These are phyloP conservation scores for Acrossocheilus wenchowensis DNA, from an alignment of 2,797 vertebrate genomes.

Conservation along the genomic window DNA sequence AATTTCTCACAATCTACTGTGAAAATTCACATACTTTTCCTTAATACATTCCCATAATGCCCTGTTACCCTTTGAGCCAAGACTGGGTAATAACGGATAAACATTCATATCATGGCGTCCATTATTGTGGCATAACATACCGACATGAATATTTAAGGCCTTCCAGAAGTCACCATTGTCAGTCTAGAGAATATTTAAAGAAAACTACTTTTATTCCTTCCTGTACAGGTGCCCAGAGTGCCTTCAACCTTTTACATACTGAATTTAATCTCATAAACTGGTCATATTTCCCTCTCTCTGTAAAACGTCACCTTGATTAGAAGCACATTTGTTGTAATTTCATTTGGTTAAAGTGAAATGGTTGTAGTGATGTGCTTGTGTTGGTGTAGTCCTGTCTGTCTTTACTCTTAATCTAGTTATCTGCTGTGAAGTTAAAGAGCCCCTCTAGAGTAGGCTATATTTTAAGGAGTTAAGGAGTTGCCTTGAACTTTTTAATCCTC, in stretches of 20 bases:
- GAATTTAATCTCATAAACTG: constrained; percentile 28
- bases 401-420: constrained; percentile 31
- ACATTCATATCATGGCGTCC: constrained; percentile 43
- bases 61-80: constrained; percentile 41
- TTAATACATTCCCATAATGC: constrained; percentile 53
- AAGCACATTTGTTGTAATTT: constrained; percentile 57
- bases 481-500: constrained; percentile 72
- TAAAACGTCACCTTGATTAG: constrained; percentile 13
- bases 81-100: constrained; percentile 21
- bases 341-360: constrained; percentile 43
- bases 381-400: constrained; percentile 50
- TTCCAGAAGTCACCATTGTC: constrained; percentile 50
- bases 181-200: constrained; percentile 11
- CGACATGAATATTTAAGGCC: constrained; percentile 62
- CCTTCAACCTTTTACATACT: constrained; percentile 54
- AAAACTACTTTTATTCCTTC: constrained; percentile 36
- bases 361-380: constrained; percentile 49
- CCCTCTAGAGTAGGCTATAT: constrained; percentile 46
- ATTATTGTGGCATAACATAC: constrained; percentile 57
- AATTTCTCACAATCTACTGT: constrained; percentile 55
- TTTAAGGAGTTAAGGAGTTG: constrained; percentile 75
- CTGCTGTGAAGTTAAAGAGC: constrained; percentile 42
- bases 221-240: constrained; percentile 61
- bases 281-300: neutral
- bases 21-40: constrained; percentile 50